Conservation (phyloP, 2,888 invertebrate species). For the Pyralis farinalis region DNA sequence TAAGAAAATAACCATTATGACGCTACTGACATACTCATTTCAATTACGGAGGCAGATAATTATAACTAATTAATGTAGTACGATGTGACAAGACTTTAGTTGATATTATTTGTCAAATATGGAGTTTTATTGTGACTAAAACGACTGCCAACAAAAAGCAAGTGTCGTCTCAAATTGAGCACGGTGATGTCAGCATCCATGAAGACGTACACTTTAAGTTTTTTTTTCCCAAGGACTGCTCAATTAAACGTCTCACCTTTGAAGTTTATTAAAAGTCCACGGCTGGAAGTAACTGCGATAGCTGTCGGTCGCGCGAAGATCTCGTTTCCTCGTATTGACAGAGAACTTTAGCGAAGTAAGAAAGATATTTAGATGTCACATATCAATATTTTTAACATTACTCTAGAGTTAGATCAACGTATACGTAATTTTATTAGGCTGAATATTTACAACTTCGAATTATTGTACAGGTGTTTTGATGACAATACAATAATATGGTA, state of each 20-base stretch:
- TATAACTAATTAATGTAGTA: too few relatives aligned
- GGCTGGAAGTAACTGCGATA: conserved; percentile 8
- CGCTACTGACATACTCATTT: too few relatives aligned
- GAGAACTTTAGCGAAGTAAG: not conserved
- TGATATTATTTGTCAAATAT: not conserved
- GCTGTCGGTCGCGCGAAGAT: not conserved
- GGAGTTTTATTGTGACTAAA: not conserved
- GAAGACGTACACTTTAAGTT: conserved; percentile 36
- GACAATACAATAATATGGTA: too few relatives aligned
- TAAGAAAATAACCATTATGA: too few relatives aligned
- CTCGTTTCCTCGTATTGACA: not conserved
- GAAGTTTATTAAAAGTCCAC: conserved; percentile 42
- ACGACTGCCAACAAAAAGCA: conserved; percentile 25
- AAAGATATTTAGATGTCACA: too few relatives aligned
- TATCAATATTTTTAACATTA: too few relatives aligned
- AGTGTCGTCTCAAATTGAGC: conserved; percentile 52
- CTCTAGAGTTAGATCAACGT: too few relatives aligned
- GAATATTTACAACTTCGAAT: too few relatives aligned
- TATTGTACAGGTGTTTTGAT: too few relatives aligned
- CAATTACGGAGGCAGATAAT: too few relatives aligned
- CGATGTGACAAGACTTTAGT: too few relatives aligned
- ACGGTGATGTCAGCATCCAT: conserved; percentile 47
- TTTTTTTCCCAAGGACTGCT: conserved; percentile 45
- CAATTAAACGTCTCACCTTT: conserved; percentile 61
- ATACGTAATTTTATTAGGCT: too few relatives aligned